Conservation (phyloP, 2,113 vertebrate species). For the Plotosus lineatus region DNA sequence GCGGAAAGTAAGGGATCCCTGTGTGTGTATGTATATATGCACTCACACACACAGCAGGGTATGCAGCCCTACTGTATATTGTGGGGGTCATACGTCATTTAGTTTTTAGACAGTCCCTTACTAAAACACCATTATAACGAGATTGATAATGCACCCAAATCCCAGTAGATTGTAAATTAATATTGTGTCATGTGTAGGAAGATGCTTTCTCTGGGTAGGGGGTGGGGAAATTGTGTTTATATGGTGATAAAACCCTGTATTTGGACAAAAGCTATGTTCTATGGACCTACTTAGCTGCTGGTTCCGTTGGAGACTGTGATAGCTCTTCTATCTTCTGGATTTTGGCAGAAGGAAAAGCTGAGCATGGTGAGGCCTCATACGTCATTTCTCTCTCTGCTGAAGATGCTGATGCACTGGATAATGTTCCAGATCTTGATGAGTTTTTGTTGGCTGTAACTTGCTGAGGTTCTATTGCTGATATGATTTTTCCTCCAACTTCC, state of each 20-base stretch:
- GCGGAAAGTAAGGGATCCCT: too few species aligned
- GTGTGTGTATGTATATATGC: too few species aligned
- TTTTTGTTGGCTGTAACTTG: background rate
- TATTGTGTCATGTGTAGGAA: background rate
- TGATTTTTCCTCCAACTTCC: constrained; percentile 77
- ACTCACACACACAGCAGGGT: too few species aligned
- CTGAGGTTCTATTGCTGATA: background rate
- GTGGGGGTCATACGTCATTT: too few species aligned
- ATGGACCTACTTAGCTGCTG: constrained; percentile 65
- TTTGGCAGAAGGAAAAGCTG: constrained; percentile 78
- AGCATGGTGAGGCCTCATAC: constrained; percentile 53
- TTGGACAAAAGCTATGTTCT: background rate
- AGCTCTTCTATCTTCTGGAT: constrained; percentile 89
- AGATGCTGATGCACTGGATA: background rate
- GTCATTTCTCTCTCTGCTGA: constrained; percentile 21
- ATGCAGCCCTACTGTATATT: too few species aligned
- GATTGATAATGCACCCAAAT: too few species aligned
- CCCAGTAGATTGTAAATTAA: too few species aligned
- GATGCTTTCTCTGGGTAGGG: too few species aligned
- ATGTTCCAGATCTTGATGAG: background rate
- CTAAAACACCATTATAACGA: too few species aligned
- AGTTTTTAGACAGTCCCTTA: too few species aligned
- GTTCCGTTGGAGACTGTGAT: constrained; percentile 51
- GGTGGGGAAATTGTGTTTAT: background rate
- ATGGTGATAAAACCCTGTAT: background rate